A percentile compares a stretch with the other conserved stretches of the same genome.
phyloP scores from a whole-genome alignment of 2,888 invertebrate genomes.

The Graphium colonna region DNA sequence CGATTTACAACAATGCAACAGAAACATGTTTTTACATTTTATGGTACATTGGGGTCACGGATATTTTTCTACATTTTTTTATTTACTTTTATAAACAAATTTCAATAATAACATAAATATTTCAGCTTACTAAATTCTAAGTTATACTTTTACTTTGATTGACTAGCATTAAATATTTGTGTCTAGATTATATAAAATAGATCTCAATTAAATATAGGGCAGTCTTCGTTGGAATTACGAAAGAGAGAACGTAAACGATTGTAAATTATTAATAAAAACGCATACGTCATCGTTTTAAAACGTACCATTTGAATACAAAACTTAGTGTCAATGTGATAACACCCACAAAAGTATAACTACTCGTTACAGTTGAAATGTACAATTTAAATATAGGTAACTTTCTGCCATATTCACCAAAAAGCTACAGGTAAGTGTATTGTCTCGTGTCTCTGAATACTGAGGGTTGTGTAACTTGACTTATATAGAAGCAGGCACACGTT shows the following conservation, averaged over 20 bases:
- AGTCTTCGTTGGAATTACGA: slow-evolving; percentile 78
- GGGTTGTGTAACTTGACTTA: slow-evolving; percentile 46
- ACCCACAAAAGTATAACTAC: slow-evolving; percentile 41
- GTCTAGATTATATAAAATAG: slow-evolving; percentile 78
- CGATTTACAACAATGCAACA: slow-evolving; percentile 15
- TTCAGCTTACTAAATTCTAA: slow-evolving; percentile 52
- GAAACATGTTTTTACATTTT: neutral
- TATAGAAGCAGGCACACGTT: slow-evolving; percentile 3
- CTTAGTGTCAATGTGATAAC: slow-evolving; percentile 39
- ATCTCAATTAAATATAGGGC: slow-evolving; percentile 78
- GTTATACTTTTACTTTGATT: slow-evolving; percentile 48
- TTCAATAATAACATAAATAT: slow-evolving; percentile 32
- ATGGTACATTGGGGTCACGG: slow-evolving; percentile 9
- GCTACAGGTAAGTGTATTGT: slow-evolving; percentile 77
- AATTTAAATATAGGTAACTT: slow-evolving; percentile 65
- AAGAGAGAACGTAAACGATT: slow-evolving; percentile 68
- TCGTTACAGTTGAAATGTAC: slow-evolving; percentile 54
- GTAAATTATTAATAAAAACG: slow-evolving; percentile 60
- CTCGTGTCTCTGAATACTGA: slow-evolving; percentile 71
- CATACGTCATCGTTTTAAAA: slow-evolving; percentile 39
- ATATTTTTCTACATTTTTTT: slow-evolving; percentile 9
- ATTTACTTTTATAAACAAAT: slow-evolving; percentile 20
- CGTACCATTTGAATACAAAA: slow-evolving; percentile 53
- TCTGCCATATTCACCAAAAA: slow-evolving; percentile 75
- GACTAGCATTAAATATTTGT: slow-evolving; percentile 71